phyloP scores from a whole-genome alignment of 2,113 vertebrate species.

The Saccopteryx leptura region DNA sequence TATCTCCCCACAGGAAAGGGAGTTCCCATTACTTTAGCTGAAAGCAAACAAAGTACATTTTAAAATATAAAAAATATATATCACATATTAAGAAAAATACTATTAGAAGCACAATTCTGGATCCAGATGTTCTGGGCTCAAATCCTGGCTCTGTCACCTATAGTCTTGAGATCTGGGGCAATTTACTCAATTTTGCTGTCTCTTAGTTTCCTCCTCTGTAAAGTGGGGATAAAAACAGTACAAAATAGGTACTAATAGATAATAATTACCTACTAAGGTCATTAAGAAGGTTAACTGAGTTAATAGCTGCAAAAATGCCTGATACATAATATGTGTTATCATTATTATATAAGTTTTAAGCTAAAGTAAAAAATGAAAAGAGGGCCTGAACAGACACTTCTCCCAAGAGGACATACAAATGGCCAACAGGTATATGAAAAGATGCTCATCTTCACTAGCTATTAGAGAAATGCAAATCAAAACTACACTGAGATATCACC shows the following conservation, averaged over 20 bases:
- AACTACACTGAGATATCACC: too few species aligned
- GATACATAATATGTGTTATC: neutral
- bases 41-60: slow-evolving; percentile 80
- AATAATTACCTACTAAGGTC: neutral
- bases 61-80: neutral
- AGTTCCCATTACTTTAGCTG: slow-evolving; percentile 82
- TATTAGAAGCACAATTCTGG: neutral
- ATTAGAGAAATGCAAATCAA: too few species aligned
- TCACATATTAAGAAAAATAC: neutral
- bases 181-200: neutral
- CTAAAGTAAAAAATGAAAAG: slow-evolving; percentile 51
- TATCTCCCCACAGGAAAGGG: slow-evolving; percentile 78
- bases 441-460: too few species aligned
- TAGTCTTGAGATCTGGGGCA: neutral
- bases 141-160: neutral
- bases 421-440: too few species aligned
- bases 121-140: neutral
- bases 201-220: neutral
- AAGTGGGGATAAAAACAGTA: neutral
- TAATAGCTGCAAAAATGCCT: neutral
- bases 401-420: too few species aligned
- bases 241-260: neutral
- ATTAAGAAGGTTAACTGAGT: neutral
- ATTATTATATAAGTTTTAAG: slow-evolving; percentile 18
- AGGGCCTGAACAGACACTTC: neutral